phyloP scores from a whole-genome alignment of 2,888 invertebrate genomes.

The Protophormia terraenovae region DNA sequence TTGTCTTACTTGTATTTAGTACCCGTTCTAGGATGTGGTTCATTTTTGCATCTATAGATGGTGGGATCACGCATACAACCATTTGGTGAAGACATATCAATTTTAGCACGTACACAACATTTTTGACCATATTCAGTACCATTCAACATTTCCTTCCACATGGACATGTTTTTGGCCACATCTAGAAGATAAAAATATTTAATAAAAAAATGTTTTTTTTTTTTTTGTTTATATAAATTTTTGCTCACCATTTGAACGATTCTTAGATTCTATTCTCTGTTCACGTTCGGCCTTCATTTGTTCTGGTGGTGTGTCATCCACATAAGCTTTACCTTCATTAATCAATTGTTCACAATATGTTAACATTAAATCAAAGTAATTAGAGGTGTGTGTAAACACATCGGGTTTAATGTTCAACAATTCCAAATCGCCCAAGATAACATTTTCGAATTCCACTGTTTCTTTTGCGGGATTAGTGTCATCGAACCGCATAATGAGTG shows the following conservation, averaged over 20 bases:
- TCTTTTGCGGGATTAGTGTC: conserved; percentile 99
- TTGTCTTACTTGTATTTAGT: conserved; percentile 93
- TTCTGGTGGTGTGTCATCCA: conserved; percentile 97
- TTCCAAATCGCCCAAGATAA: conserved; percentile 95
- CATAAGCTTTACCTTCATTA: conserved; percentile 94
- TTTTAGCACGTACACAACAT: conserved; percentile 98
- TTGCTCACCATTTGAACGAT: conserved; percentile 90
- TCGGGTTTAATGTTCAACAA: conserved; percentile 96
- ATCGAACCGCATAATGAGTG: conserved; percentile 98
- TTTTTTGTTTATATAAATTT: neutral
- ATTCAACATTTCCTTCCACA: conserved; percentile 98
- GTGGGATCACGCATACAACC: conserved; percentile 99
- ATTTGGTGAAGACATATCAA: conserved; percentile 97
- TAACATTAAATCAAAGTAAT: conserved; percentile 96
- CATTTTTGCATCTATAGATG: conserved; percentile 98
- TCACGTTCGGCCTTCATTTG: conserved; percentile 97
- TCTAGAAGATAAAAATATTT: conserved; percentile 82
- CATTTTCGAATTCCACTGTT: conserved; percentile 97
- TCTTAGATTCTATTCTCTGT: conserved; percentile 91
- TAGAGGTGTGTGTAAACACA: conserved; percentile 95
- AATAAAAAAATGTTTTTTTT: neutral
- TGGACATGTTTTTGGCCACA: conserved; percentile 89
- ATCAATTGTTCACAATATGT: conserved; percentile 93
- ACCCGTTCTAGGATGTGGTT: conserved; percentile 96
- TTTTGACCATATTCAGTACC: conserved; percentile 90